Base-by-base conservation (phyloP, 2,113 vertebrate species). In the Eptatretus burgeri region DNA sequence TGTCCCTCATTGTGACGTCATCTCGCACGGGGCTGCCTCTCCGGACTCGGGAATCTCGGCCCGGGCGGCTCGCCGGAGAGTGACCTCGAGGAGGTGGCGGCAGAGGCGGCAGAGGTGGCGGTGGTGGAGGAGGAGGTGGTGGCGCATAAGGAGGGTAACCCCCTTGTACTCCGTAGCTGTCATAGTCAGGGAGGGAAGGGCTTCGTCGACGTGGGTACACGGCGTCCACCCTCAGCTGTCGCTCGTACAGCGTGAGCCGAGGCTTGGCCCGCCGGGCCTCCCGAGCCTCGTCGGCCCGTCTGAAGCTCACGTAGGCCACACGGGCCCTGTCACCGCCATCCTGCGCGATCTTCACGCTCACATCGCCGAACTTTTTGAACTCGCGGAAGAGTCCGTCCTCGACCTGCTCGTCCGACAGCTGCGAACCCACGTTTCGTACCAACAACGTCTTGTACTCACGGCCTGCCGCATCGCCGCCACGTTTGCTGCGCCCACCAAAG, bases 361-460 rank as follows among this genome's bases (percentile, higher is more conserved):
- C 88, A 17, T 94, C 88, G 0, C 88, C 88, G 50, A 93, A 94
- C 67, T 89, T 87, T 62, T 93, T 94, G 66, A 93, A 93, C 70
- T 94, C 88, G 19, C 91, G 88, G 67, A 94, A 94, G 1, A 94
- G 79, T n/a, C 88, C 88, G 65, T 94, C 88, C 71, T 94, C 88
- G 51, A 94, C 80, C 60, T 87, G 86, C 63, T 91, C 88, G 70
- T 94, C 88, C 66, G 82, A 91, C 67, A 94, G 71, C 72, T 82
- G 84, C 2, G 83, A 84, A 68, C 88, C 88, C 66, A 94, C 71
- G 71, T 94, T 85, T 73, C 88, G 93, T 63, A 94, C 93, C 74
- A 88, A 88, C 16, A 94, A 76, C 1, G 88, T 88, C 74, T 94
- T 93, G 76, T 94, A 87, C 75, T 91, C 87, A 68, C 76, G 78